Percentiles rank a stretch among this genome's conserved stretches.
Evolutionary conservation across 1,140 invertebrate genomes (phyloP).

Genomic region (Euglossa dilemma): DNA sequence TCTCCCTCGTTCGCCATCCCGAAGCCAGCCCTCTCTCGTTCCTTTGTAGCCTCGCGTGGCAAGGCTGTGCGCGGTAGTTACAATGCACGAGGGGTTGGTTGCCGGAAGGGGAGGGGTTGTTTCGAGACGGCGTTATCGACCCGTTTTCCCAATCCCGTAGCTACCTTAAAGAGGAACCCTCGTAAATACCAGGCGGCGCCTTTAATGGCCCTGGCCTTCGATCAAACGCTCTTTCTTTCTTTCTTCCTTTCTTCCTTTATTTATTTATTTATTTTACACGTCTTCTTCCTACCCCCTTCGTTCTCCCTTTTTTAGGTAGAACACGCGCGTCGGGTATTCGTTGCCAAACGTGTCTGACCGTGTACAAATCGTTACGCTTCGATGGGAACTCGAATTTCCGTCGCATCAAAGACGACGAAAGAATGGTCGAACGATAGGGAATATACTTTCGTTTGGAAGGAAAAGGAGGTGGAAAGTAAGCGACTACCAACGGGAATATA

Average conservation of each 20-base stretch:
- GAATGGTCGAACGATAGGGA: too few relatives aligned
- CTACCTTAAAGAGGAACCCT: slow-evolving; percentile 73
- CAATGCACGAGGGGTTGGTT: slow-evolving; percentile 56
- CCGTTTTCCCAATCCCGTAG: slow-evolving; percentile 56
- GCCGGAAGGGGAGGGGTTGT: slow-evolving; percentile 60
- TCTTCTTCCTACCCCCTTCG: not conserved
- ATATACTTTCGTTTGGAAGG: not conserved
- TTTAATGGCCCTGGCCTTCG: slow-evolving; percentile 41
- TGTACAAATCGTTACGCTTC: too few relatives aligned
- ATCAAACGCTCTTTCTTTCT: not conserved
- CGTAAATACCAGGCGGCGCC: slow-evolving; percentile 49
- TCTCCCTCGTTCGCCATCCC: not conserved
- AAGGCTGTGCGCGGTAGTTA: slow-evolving; percentile 55
- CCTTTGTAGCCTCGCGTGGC: slow-evolving; percentile 38
- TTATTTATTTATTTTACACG: not conserved
- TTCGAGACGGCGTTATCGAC: slow-evolving; percentile 78
- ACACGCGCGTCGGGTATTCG: too few relatives aligned
- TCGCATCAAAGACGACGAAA: too few relatives aligned
- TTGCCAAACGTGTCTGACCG: too few relatives aligned
- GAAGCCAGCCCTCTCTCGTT: slow-evolving; percentile 5
- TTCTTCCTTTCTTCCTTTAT: not conserved
- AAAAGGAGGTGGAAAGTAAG: slow-evolving; percentile 4
- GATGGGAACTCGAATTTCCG: too few relatives aligned
- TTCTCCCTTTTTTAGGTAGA: too few relatives aligned
- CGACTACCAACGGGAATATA: slow-evolving; percentile 14